Base-by-base conservation (phyloP, 2,113 vertebrate species). In the Pelmatolapia mariae region DNA sequence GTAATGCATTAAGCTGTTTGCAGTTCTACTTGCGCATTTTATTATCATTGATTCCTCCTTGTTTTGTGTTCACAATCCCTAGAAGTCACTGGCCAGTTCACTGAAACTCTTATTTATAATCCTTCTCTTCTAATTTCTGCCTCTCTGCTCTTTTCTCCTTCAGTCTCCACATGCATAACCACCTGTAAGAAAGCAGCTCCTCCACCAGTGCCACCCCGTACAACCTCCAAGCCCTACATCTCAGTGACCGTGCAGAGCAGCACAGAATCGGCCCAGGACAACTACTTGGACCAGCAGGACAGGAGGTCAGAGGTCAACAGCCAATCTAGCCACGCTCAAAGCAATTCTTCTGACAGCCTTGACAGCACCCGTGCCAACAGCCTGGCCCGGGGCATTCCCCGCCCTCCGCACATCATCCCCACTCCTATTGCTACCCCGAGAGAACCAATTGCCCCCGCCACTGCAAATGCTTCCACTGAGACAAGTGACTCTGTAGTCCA, bases 161-260 rank as follows among this genome's bases (percentile, higher is more conserved):
- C 91, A 99, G 99, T 98, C 93, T 98, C 99, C 81, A 98, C 98
- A 89, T 99, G 98, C 95, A 97, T 99, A 95, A 98, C 98, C 94
- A 97, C 98, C 31, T 98, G 98, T 98, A 99, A 98, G 97, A 99
- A 98, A 97, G 95, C 97, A 38, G 98, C 98, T 78, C 98, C 99
- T 10, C 99, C 99, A 71, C 98, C 99, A 1, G 99, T 99, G 89
- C 99, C 99, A 15, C 98, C 99, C 24, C 98, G 98, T 13, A 99
- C 98, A 91, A 99, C 98, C 9, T 99, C 98, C 86, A 99, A 99
- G 94, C 99, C 99, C 80, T 99, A 98, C 96, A 99, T 99, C 96
- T 99, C 98, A 3, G 99, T 99, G 92, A 99, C 99, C 0, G 98
- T 99, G 80, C 99, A 99, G 96, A 99, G 99, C 96, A 99, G 99